Evolutionary conservation across 2,797 vertebrate genomes (phyloP).

Genomic region (Parauchenoglanis ngamensis): DNA sequence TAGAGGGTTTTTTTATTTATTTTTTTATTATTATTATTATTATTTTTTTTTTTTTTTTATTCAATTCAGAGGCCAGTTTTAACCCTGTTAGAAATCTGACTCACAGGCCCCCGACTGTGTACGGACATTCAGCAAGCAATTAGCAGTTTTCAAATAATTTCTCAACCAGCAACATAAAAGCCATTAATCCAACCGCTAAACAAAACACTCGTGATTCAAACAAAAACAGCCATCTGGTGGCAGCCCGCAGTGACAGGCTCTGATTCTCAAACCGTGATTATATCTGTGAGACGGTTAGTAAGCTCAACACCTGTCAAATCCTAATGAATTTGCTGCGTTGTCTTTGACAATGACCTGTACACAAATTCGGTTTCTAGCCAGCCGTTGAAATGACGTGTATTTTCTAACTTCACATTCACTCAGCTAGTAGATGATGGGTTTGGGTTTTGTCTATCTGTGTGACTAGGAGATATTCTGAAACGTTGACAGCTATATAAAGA

Average conservation of each 20-base stretch:
- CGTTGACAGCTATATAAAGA: background rate
- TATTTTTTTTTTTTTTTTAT: too few species aligned
- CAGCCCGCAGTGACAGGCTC: constrained; percentile 7
- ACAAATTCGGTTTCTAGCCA: too few species aligned
- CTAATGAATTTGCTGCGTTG: background rate
- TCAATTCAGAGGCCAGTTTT: background rate
- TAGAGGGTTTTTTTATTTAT: background rate
- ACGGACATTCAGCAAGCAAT: constrained; percentile 10
- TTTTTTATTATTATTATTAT: background rate
- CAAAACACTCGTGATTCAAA: background rate
- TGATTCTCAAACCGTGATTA: constrained; percentile 1
- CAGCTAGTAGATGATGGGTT: background rate
- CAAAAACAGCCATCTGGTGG: constrained; percentile 23
- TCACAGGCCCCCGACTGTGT: background rate
- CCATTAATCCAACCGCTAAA: background rate
- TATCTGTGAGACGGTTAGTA: background rate
- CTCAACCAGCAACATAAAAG: background rate
- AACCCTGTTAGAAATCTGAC: background rate
- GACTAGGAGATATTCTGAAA: background rate
- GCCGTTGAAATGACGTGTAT: background rate
- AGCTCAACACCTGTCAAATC: background rate
- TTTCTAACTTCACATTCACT: background rate
- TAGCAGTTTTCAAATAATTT: constrained; percentile 8
- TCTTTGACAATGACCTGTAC: background rate
- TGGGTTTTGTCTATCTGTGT: background rate